Evolutionary conservation across 2,113 vertebrate genomes (phyloP), one percentile per base, ranked within the genome.

Genomic region (Acrocephalus kingi): DNA sequence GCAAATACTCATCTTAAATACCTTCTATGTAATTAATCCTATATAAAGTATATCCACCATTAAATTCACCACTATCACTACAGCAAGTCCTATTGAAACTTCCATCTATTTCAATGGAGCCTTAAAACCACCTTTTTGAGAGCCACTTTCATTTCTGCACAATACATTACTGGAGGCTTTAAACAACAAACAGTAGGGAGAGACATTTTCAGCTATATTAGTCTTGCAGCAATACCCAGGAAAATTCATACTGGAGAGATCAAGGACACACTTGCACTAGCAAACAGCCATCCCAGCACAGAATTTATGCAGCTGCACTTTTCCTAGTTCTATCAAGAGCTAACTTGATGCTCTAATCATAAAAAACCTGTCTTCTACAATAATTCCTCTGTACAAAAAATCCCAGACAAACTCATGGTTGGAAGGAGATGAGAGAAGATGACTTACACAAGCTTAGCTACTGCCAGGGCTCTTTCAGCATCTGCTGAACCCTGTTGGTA

Each of bases 381-480:
- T 19, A 95, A 85, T 35, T 64, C 7, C 15, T 49, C 67, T 69
- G 5, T 21, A 74, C 11, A 79, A 25, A 55, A 64, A 41, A 7
- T 0, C 3, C 35, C 31, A 71, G 76, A 78, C 7, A 69, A 84
- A 49, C 17, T 55, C 9, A 11, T 6, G 8, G 13, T 46, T 13
- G 45, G 12, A 93, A 88, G 35, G 6, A 9, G 4, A 11, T 35
- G 51, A 79, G 25, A 90, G 14, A 68, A 64, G 13, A 63, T 39
- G 37, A 99, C 99, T 99, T 98, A 99, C 99, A 99, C 98, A 56
- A 99, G 98, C 79, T 95, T 98, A 84, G 99, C 99, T 84, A 99
- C 99, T 13, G 97, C 94, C 93, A 99, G 95, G 12, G 99, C 99
- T 97, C 99, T 98, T 85, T 99, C 98, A 48, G 99, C 98, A 81